Conservation (phyloP, 2,797 vertebrate species). For the Eurystomus glaucurus region DNA sequence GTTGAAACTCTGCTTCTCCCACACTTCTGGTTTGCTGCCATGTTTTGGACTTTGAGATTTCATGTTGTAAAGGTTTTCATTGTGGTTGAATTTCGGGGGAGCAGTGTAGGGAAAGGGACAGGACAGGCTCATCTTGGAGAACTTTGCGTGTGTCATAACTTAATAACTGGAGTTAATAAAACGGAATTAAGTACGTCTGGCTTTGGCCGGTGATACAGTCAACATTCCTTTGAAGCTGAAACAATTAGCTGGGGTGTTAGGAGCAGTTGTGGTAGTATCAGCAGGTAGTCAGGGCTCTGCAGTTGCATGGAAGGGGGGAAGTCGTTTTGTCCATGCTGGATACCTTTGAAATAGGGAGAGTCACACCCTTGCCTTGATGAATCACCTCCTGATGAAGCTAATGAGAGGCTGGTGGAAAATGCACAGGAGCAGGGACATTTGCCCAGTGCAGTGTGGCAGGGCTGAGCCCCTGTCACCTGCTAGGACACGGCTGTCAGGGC, state of each 20-base stretch:
- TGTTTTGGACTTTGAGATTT: not conserved
- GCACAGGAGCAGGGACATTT: not conserved
- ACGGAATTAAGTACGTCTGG: not conserved
- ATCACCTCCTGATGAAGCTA: not conserved
- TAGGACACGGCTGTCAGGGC: rapidly evolving
- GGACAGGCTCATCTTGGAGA: not conserved
- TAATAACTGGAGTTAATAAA: not conserved
- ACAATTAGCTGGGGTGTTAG: not conserved
- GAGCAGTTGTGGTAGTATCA: not conserved
- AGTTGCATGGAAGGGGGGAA: not conserved
- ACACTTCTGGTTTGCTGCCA: not conserved
- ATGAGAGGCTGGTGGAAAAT: not conserved
- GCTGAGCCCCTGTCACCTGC: not conserved
- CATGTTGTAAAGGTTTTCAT: not conserved
- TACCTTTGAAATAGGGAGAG: not conserved
- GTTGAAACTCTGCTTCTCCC: not conserved
- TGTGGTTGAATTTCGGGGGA: not conserved
- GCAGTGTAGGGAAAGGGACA: not conserved
- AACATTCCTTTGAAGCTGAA: not conserved
- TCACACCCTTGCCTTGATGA: not conserved
- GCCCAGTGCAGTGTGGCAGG: rapidly evolving
- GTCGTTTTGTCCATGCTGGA: not conserved
- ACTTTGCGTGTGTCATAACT: not conserved
- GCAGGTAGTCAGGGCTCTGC: not conserved
- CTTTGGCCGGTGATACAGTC: not conserved